These are phyloP conservation scores for Parazoanthus atlanticus DNA, from an alignment of 92 coral and sea anemone genomes.

Conservation along the genomic window DNA sequence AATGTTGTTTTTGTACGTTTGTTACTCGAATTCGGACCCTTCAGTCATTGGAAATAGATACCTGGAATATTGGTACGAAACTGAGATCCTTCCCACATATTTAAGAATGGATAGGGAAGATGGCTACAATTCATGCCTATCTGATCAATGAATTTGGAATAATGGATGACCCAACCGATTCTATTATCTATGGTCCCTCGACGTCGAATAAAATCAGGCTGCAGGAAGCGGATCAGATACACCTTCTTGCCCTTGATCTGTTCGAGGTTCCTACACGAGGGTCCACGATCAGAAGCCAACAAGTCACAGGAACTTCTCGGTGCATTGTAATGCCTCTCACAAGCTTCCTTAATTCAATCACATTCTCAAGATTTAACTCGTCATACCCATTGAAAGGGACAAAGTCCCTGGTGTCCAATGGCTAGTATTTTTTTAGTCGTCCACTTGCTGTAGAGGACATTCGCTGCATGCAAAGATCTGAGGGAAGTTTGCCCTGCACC, in stretches of 20 bases:
- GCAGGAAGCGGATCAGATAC: conserved; percentile 39
- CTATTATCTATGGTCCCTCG: conserved; percentile 75
- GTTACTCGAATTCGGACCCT: conserved; percentile 61
- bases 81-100: conserved; percentile 54
- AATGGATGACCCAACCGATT: conserved; percentile 66
- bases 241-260: conserved; percentile 52
- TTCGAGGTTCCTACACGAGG: conserved; percentile 47
- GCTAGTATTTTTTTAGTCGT: conserved; percentile 43
- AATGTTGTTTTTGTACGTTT: conserved; percentile 58
- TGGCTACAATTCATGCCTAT: conserved; percentile 65
- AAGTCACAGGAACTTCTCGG: conserved; percentile 46
- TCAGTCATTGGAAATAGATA: conserved; percentile 56
- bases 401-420: conserved; percentile 49
- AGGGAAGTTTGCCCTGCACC: conserved; percentile 25
- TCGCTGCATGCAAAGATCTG: conserved; percentile 29
- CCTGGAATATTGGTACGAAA: conserved; percentile 43
- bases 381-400: conserved; percentile 49
- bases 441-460: too few relatives aligned
- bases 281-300: conserved; percentile 41
- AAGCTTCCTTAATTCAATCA: conserved; percentile 49
- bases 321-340: conserved; percentile 24
- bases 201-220: conserved; percentile 57
- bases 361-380: conserved; percentile 38
- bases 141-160: conserved; percentile 54
- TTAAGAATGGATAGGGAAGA: conserved; percentile 66